These are phyloP conservation scores for Cydia fagiglandana DNA, from an alignment of 1,140 invertebrate species.

Conservation along the genomic window DNA sequence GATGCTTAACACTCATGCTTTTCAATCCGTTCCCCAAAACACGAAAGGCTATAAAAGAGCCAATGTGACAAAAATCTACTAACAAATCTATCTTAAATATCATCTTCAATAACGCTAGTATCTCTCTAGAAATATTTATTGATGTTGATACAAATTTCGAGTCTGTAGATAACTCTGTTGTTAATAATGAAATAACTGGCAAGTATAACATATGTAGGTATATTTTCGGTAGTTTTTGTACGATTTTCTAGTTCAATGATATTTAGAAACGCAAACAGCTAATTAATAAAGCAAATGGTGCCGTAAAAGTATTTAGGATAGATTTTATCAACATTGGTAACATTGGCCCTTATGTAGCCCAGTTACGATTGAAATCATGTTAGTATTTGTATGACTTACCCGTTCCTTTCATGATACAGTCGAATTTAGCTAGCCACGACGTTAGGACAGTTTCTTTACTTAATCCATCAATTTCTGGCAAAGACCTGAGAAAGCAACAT, in stretches of 20 bases:
- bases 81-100: constrained; percentile 35
- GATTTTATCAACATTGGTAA: constrained; percentile 26
- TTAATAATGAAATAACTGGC: background rate
- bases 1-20: constrained; percentile 52
- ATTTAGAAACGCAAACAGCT: constrained; percentile 1
- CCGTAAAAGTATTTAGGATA: constrained; percentile 23
- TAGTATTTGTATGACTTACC: constrained; percentile 57
- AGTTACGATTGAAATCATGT: constrained; percentile 27
- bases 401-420: constrained; percentile 97
- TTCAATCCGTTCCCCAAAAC: constrained; percentile 24
- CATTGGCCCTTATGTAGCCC: constrained; percentile 29
- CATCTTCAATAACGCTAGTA: background rate
- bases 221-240: background rate
- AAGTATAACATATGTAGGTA: background rate
- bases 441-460: constrained; percentile 99
- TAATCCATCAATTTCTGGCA: constrained; percentile 99
- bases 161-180: background rate
- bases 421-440: constrained; percentile 99
- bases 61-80: constrained; percentile 21
- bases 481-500: constrained; percentile 82
- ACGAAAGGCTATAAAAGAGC: background rate
- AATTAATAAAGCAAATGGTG: background rate
- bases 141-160: background rate
- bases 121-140: background rate
- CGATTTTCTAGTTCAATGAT: background rate